Conservation (phyloP, 1,140 invertebrate species). For the Vanessa tameamea region DNA sequence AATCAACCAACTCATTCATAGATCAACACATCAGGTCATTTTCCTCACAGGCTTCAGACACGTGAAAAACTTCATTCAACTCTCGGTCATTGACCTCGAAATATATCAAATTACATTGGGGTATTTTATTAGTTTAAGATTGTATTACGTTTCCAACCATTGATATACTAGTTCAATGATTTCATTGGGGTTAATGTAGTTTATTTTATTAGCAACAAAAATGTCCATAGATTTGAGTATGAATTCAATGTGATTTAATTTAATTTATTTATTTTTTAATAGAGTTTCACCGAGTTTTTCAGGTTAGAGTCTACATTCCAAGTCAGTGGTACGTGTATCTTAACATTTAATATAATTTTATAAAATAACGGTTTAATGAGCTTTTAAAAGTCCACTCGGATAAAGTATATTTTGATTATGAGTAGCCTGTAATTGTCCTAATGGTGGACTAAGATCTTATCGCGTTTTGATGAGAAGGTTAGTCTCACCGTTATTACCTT, state of each 20-base stretch:
- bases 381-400: no score
- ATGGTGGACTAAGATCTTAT: no score
- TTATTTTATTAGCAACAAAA: not conserved
- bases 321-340: no score
- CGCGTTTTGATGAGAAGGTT: no score
- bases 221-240: not conserved
- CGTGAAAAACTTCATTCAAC: not conserved
- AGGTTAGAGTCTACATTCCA: no score
- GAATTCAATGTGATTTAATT: not conserved
- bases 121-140: constrained; percentile 12
- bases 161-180: not conserved
- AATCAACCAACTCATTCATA: not conserved
- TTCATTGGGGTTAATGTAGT: not conserved
- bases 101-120: constrained; percentile 11
- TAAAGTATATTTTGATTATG: no score
- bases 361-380: no score
- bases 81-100: constrained; percentile 4
- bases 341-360: no score
- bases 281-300: no score
- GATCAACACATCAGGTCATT: not conserved
- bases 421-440: no score
- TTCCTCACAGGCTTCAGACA: not conserved
- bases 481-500: no score
- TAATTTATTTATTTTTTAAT: not conserved
- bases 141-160: constrained; percentile 1